phyloP scores from a whole-genome alignment of 2,888 invertebrate genomes.

The Tipula lateralis region DNA sequence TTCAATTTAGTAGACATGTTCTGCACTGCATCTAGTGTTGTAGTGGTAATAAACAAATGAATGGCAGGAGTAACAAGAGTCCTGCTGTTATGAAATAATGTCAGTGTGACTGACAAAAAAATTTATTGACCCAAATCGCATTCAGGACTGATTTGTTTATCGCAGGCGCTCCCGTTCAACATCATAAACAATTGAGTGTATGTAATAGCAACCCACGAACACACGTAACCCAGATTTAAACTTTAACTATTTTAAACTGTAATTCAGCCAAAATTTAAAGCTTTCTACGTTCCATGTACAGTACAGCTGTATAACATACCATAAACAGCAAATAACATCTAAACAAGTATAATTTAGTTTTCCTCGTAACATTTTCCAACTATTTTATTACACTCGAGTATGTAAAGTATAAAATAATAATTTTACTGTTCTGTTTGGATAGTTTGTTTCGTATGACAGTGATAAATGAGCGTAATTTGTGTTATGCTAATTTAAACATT shows the following conservation, averaged over 20 bases:
- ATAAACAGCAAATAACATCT: not conserved
- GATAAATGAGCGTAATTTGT: not conserved
- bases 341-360: not conserved
- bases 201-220: no score
- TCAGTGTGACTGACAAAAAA: no score
- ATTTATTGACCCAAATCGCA: no score
- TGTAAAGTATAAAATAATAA: not conserved
- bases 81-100: no score
- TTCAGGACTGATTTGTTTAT: no score
- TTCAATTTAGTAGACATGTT: no score
- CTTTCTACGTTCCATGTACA: not conserved
- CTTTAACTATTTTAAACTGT: not conserved
- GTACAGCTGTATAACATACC: not conserved
- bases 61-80: no score
- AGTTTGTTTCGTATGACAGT: not conserved
- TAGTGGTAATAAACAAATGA: no score
- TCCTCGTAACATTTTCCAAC: not conserved
- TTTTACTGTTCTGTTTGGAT: not conserved
- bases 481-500: not conserved
- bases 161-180: no score
- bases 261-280: not conserved
- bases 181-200: no score
- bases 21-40: no score
- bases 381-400: not conserved
- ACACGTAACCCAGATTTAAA: no score